phyloP scores from a whole-genome alignment of 2,797 vertebrate species.

The Ctenopoma kingsleyae region DNA sequence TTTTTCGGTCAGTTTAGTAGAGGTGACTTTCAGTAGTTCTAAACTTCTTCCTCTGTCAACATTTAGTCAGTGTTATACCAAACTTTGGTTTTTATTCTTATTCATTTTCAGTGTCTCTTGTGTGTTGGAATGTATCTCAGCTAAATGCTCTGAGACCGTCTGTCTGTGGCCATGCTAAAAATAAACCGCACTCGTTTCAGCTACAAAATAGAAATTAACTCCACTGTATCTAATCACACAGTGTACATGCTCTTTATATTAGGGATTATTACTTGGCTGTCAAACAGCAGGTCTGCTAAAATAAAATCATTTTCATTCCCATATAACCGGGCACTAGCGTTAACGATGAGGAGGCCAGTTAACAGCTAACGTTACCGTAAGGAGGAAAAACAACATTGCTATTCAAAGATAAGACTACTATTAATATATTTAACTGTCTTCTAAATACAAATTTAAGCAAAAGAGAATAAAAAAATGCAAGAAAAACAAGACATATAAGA shows the following conservation, averaged over 20 bases:
- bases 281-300: not conserved
- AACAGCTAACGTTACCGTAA: not conserved
- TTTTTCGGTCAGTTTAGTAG: not conserved
- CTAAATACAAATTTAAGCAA: accelerated
- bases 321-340: not conserved
- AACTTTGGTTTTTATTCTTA: not conserved
- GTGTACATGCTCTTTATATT: not conserved
- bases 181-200: conserved; percentile 75
- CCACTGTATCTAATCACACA: accelerated
- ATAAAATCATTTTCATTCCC: not conserved
- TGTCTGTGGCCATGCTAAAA: conserved; percentile 80
- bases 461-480: not conserved
- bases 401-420: not conserved
- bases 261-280: accelerated
- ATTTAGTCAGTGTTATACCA: too few species aligned
- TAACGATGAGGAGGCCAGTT: conserved; percentile 34
- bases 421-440: too few species aligned
- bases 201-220: conserved; percentile 16
- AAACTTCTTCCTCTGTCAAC: not conserved
- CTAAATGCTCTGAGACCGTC: conserved; percentile 57
- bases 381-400: not conserved
- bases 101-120: not conserved
- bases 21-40: not conserved
- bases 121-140: conserved; percentile 59
- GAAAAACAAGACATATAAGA: conserved; percentile 51